Conservation (phyloP, 2,797 vertebrate genomes). For the Hoplostethus atlanticus region DNA sequence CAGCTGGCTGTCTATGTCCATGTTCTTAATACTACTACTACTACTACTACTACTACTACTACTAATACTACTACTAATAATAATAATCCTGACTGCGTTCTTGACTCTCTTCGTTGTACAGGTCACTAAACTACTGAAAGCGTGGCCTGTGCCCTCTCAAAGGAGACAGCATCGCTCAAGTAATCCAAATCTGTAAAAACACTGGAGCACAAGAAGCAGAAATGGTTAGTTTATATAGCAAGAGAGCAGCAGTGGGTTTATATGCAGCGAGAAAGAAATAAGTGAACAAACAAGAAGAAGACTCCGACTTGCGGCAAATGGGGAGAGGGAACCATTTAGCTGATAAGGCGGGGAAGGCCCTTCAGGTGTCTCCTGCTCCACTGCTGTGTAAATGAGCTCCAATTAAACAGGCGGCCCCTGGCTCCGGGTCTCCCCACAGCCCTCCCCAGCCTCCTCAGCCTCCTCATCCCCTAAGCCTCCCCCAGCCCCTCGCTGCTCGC, state of each 20-base stretch:
- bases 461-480: slow-evolving; percentile 62
- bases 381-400: slow-evolving; percentile 87
- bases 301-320: slow-evolving; percentile 55
- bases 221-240: not conserved
- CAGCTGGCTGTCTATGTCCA: not conserved
- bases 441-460: slow-evolving; percentile 65
- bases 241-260: not conserved
- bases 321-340: slow-evolving; percentile 71
- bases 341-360: slow-evolving; percentile 82
- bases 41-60: too few relatives aligned
- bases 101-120: not conserved
- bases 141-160: not conserved
- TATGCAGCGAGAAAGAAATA: slow-evolving; percentile 22
- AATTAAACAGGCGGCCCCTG: slow-evolving; percentile 85
- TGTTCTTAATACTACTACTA: not conserved
- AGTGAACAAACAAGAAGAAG: slow-evolving; percentile 53
- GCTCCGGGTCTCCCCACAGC: slow-evolving; percentile 76
- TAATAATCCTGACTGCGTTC: too few relatives aligned
- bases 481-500: slow-evolving; percentile 77
- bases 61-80: too few relatives aligned
- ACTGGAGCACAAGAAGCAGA: not conserved
- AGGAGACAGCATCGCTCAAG: not conserved
- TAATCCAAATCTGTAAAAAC: not conserved
- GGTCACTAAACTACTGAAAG: not conserved
- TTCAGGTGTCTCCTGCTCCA: slow-evolving; percentile 84